A percentile compares a stretch with the other conserved stretches of the same genome.
Evolutionary conservation across 2,888 invertebrate species (phyloP).

Genomic region (Desoria tigrina): DNA sequence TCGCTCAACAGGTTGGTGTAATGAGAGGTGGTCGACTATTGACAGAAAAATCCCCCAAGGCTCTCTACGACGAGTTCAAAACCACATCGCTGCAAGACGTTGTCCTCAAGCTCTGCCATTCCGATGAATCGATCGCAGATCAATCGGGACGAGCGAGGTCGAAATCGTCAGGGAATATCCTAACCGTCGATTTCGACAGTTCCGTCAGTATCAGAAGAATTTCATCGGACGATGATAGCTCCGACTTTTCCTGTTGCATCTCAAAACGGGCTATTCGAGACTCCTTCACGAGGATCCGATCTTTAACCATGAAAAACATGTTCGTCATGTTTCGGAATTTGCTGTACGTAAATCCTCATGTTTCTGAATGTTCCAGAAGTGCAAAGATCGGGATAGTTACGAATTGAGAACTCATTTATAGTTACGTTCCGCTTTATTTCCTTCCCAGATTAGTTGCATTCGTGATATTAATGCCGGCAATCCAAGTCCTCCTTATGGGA

Average conservation of each 20-base stretch:
- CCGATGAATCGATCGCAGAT: constrained; percentile 12
- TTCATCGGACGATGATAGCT: too few relatives aligned
- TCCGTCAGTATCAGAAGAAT: neutral
- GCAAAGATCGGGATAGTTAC: too few relatives aligned
- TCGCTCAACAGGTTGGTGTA: constrained; percentile 91
- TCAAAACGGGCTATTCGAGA: neutral
- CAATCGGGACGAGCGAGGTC: neutral
- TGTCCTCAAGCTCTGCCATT: constrained; percentile 72
- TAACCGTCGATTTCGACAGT: neutral
- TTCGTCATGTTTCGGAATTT: constrained; percentile 18
- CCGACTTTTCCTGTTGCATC: neutral
- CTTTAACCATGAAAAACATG: constrained; percentile 15
- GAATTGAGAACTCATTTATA: too few relatives aligned
- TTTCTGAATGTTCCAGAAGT: too few relatives aligned
- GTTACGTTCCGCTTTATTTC: neutral
- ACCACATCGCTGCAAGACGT: constrained; percentile 88
- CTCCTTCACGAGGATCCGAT: neutral
- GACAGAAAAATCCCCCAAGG: constrained; percentile 86
- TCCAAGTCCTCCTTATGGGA: constrained; percentile 7
- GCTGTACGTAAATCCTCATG: constrained; percentile 9
- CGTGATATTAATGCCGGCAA: constrained; percentile 11
- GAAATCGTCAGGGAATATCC: constrained; percentile 13
- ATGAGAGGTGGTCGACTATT: constrained; percentile 87
- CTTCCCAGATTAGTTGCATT: constrained; percentile 10
- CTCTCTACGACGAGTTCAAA: constrained; percentile 71